Conservation (phyloP, 2,797 vertebrate genomes). For the Sphaeramia orbicularis region DNA sequence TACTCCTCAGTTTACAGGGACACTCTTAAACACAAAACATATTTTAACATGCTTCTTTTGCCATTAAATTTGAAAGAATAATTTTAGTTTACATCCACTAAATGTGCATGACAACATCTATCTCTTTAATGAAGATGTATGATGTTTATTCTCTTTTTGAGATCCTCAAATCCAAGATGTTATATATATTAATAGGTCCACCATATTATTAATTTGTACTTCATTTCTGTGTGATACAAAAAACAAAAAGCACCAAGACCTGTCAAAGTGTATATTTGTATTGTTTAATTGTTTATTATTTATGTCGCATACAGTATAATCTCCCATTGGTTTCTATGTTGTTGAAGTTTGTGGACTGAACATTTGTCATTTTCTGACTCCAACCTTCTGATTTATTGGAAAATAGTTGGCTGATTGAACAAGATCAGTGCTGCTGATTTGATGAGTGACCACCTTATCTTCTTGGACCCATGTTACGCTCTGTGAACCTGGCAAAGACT, state of each 20-base stretch:
- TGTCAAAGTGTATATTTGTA: conserved; percentile 78
- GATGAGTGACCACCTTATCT: conserved; percentile 45
- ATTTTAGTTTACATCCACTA: too few relatives aligned
- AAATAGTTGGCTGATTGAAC: conserved; percentile 59
- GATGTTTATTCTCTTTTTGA: too few relatives aligned
- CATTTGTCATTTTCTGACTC: conserved; percentile 55
- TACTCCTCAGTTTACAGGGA: too few relatives aligned
- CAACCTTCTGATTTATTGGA: conserved; percentile 60
- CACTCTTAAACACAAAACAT: too few relatives aligned
- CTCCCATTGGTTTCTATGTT: conserved; percentile 82
- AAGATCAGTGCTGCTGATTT: conserved; percentile 51
- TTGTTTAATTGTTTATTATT: conserved; percentile 83
- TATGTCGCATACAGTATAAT: conserved; percentile 86
- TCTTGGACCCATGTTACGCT: conserved; percentile 45
- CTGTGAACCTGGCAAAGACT: conserved; percentile 39
- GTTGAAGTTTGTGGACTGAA: conserved; percentile 79
- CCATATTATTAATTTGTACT: not conserved
- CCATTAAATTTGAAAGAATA: too few relatives aligned
- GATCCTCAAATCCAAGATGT: too few relatives aligned
- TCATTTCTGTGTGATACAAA: conserved; percentile 4
- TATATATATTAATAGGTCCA: not conserved
- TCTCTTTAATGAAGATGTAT: too few relatives aligned
- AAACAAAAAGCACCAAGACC: conserved; percentile 39
- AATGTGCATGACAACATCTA: too few relatives aligned
- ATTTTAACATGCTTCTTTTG: too few relatives aligned